Percentiles rank a stretch among this genome's conserved stretches.
phyloP scores from a whole-genome alignment of 2,888 invertebrate genomes.

The Caenorhabditis uteleia region DNA sequence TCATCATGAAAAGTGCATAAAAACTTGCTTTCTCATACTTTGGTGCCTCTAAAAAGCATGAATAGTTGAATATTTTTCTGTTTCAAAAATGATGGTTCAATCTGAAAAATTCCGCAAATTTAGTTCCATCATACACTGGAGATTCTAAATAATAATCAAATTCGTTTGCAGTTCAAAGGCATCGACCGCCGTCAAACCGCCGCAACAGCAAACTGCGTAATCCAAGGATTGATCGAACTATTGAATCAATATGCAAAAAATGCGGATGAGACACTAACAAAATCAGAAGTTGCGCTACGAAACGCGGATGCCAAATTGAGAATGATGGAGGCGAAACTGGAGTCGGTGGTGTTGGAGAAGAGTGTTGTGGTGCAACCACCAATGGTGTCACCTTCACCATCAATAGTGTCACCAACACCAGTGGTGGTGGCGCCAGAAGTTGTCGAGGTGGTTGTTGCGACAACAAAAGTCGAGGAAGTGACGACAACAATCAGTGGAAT shows the following conservation, averaged over 20 bases:
- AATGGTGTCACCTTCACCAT: not conserved
- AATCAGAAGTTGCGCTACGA: conserved; percentile 33
- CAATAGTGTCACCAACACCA: not conserved
- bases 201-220: conserved; percentile 44
- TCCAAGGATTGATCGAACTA: conserved; percentile 33
- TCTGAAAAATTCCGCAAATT: too few relatives aligned
- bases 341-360: conserved; percentile 5
- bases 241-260: conserved; percentile 35
- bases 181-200: conserved; percentile 42
- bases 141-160: not conserved
- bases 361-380: not conserved
- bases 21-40: too few relatives aligned
- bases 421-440: not conserved
- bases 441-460: not conserved
- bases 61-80: too few relatives aligned
- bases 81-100: too few relatives aligned
- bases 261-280: conserved; percentile 17
- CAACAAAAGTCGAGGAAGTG: not conserved
- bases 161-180: not conserved
- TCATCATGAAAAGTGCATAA: too few relatives aligned
- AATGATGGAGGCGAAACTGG: conserved; percentile 24
- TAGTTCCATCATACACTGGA: not conserved
- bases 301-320: conserved; percentile 34
- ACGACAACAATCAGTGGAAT: not conserved
- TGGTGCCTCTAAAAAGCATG: too few relatives aligned